Conservation (phyloP, 2,888 invertebrate genomes). For the Cataglyphis rosenhaueri region DNA sequence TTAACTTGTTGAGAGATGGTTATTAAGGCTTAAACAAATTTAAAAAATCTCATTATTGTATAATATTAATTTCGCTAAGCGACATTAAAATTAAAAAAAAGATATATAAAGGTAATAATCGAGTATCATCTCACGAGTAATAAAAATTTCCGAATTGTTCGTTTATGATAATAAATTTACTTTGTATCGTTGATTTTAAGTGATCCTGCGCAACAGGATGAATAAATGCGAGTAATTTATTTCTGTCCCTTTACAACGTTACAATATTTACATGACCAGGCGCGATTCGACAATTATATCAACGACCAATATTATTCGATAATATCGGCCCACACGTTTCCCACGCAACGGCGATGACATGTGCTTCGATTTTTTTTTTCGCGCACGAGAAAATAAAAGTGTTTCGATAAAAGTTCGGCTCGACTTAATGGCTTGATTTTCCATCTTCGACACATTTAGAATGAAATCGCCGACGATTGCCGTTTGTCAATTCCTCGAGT, state of each 20-base stretch:
- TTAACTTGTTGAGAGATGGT: constrained; percentile 50
- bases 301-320: constrained; percentile 2
- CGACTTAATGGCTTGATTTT: constrained; percentile 9
- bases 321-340: neutral
- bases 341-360: constrained; percentile 42
- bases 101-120: neutral
- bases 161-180: neutral
- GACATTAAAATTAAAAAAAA: neutral
- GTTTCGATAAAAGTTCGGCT: constrained; percentile 36
- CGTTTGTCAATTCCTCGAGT: constrained; percentile 68
- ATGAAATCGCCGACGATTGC: constrained; percentile 17
- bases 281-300: neutral
- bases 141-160: constrained; percentile 24
- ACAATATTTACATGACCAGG: constrained; percentile 29
- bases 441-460: neutral
- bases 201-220: constrained; percentile 24
- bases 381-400: neutral
- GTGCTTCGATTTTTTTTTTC: constrained; percentile 17
- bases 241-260: constrained; percentile 23
- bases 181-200: neutral
- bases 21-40: constrained; percentile 38
- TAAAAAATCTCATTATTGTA: constrained; percentile 19
- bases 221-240: constrained; percentile 37
- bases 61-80: neutral
- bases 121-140: neutral